Conservation (phyloP, 1,140 invertebrate species). For the Triops longicaudatus region DNA sequence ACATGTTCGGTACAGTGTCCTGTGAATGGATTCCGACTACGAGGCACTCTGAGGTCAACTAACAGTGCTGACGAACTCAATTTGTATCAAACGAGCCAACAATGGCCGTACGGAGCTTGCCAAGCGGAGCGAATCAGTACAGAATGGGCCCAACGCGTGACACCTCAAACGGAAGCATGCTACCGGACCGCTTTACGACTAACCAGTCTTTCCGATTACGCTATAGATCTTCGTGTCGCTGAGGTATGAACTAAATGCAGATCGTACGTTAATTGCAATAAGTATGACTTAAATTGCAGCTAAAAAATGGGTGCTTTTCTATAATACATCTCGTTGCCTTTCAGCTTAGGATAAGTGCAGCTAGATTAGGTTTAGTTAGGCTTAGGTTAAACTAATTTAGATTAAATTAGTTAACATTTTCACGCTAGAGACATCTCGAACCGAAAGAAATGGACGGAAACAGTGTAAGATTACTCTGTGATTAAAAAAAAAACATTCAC, state of each 20-base stretch:
- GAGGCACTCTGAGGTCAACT: conserved; percentile 16
- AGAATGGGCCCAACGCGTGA: conserved; percentile 28
- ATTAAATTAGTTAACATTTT: too few species aligned
- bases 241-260: conserved; percentile 18
- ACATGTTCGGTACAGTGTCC: conserved; percentile 22
- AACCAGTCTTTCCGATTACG: conserved; percentile 29
- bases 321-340: too few species aligned
- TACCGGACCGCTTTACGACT: conserved; percentile 28
- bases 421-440: too few species aligned
- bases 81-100: background rate
- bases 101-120: conserved; percentile 31
- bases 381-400: too few species aligned
- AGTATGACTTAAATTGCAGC: too few species aligned
- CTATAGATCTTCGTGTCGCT: conserved; percentile 29
- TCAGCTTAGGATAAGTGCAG: too few species aligned
- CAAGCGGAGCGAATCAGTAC: conserved; percentile 28
- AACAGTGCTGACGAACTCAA: background rate
- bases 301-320: too few species aligned
- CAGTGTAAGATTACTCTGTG: too few species aligned
- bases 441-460: too few species aligned
- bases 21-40: conserved; percentile 27
- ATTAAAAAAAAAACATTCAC: too few species aligned
- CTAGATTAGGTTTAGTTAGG: too few species aligned
- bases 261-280: too few species aligned
- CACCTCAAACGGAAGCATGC: conserved; percentile 32